phyloP scores from a whole-genome alignment of 2,888 invertebrate species.

The Ennomos fuscantarius region DNA sequence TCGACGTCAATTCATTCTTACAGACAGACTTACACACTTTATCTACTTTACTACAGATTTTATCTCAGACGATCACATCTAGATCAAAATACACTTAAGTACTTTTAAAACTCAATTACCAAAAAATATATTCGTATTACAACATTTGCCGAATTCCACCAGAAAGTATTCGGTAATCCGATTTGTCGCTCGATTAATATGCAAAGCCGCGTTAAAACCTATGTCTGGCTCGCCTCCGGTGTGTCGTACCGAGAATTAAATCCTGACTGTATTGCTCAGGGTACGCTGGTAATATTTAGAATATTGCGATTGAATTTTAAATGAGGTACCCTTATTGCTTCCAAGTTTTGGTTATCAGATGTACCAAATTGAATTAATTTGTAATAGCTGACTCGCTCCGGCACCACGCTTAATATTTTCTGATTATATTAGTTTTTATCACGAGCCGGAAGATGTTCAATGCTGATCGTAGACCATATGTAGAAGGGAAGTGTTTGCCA shows the following conservation, averaged over 20 bases:
- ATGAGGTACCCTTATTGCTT: background rate
- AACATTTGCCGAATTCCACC: constrained; percentile 17
- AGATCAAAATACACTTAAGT: background rate
- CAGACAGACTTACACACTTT: too few relatives aligned
- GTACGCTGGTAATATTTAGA: constrained; percentile 1
- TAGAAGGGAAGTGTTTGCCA: too few relatives aligned
- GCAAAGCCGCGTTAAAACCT: constrained; percentile 53
- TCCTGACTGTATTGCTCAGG: constrained; percentile 19
- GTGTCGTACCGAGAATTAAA: constrained; percentile 36
- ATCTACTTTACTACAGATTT: too few relatives aligned
- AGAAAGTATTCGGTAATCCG: constrained; percentile 50
- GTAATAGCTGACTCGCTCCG: too few relatives aligned
- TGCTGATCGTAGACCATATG: too few relatives aligned
- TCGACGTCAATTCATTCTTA: too few relatives aligned
- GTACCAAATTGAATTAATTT: too few relatives aligned
- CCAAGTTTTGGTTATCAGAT: too few relatives aligned
- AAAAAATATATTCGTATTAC: constrained; percentile 10
- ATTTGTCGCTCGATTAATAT: constrained; percentile 56
- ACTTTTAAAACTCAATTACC: constrained; percentile 7
- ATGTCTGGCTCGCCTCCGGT: constrained; percentile 45
- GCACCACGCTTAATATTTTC: too few relatives aligned
- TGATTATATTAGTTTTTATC: too few relatives aligned
- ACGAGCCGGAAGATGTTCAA: too few relatives aligned
- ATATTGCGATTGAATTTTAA: constrained; percentile 10
- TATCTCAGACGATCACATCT: too few relatives aligned